Conservation (phyloP, 2,797 vertebrate species). For the Tolypeutes matacus region DNA sequence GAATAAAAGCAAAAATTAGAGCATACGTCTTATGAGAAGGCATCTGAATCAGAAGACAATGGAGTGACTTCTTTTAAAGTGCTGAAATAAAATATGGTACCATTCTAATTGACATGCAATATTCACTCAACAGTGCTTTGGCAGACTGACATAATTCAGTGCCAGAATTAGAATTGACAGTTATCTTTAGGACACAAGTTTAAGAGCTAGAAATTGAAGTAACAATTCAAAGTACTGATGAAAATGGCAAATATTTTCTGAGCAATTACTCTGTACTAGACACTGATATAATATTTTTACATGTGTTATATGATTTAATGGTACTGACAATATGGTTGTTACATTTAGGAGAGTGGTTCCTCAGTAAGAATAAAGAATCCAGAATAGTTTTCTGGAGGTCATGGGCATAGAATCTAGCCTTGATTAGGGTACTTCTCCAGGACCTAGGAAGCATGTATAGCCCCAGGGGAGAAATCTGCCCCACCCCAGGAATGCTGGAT, state of each 20-base stretch:
- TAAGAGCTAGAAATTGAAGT: not conserved
- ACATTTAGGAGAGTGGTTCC: not conserved
- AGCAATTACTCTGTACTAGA: not conserved
- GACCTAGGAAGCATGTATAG: not conserved
- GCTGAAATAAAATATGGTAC: not conserved
- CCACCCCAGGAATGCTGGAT: not conserved
- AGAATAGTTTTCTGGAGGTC: not conserved
- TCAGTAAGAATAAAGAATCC: not conserved
- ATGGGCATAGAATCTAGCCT: not conserved
- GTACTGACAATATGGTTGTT: not conserved
- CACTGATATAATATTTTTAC: not conserved
- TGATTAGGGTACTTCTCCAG: not conserved
- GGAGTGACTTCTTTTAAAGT: not conserved
- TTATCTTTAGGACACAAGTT: not conserved
- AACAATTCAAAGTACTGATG: not conserved
- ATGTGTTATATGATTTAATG: not conserved
- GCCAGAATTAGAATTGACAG: not conserved
- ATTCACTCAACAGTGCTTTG: not conserved
- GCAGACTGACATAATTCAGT: not conserved
- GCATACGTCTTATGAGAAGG: not conserved
- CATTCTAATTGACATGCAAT: not conserved
- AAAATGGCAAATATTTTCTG: not conserved
- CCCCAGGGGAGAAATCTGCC: not conserved
- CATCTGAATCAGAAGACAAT: not conserved
- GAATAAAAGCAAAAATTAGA: not conserved